Percentiles rank a stretch among this genome's conserved stretches.
phyloP scores from a whole-genome alignment of 2,797 vertebrate genomes.

The Bucorvus abyssinicus region DNA sequence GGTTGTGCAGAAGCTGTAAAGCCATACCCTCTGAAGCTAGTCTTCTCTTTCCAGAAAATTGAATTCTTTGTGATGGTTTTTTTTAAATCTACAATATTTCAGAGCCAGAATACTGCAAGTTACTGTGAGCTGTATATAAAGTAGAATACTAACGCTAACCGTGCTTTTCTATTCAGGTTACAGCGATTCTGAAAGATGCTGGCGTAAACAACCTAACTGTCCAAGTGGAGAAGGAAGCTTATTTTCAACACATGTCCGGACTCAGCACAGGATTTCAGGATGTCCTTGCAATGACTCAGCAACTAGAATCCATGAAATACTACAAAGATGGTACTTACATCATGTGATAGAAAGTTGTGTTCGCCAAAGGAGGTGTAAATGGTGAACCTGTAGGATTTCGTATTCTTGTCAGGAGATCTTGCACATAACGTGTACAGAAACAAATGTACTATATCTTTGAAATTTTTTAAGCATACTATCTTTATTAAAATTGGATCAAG shows the following conservation, averaged over 20 bases:
- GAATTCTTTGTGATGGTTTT: not conserved
- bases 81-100: not conserved
- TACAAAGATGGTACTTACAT: slow-evolving; percentile 94
- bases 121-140: not conserved
- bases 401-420: slow-evolving; percentile 50
- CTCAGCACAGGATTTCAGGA: slow-evolving; percentile 96
- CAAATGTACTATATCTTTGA: slow-evolving; percentile 62
- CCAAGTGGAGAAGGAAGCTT: slow-evolving; percentile 97
- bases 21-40: not conserved
- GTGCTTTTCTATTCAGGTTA: slow-evolving; percentile 78
- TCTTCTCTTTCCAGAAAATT: not conserved
- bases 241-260: slow-evolving; percentile 98
- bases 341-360: slow-evolving; percentile 79
- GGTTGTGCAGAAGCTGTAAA: not conserved
- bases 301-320: slow-evolving; percentile 93
- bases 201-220: slow-evolving; percentile 95
- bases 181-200: slow-evolving; percentile 90
- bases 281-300: slow-evolving; percentile 93
- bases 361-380: not conserved
- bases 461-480: slow-evolving; percentile 54
- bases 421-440: slow-evolving; percentile 69
- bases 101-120: not conserved
- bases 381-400: not conserved
- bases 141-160: not conserved
- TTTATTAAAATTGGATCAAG: slow-evolving; percentile 61